Evolutionary conservation across 2,888 invertebrate genomes (phyloP), one percentile per base, ranked within the genome.

Genomic region (Steinernema carpocapsae): DNA sequence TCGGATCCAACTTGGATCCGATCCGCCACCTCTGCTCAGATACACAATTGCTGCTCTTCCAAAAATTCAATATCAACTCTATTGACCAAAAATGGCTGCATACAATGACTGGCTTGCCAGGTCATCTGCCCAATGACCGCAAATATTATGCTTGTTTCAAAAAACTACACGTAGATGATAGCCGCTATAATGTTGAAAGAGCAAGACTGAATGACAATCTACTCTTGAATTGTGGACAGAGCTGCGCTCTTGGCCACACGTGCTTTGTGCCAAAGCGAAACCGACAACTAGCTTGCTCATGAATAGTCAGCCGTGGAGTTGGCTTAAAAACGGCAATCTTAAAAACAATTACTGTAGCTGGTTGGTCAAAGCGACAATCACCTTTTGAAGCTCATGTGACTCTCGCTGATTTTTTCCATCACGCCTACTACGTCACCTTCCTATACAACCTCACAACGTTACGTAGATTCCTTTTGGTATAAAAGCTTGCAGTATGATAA

Each of bases 81-180:
- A 3, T 3, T 4, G 19, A 7, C n/a, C 48, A 48, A n/a, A 48
- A 17, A 19, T 48, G 48, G 14, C 6, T 14, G 14, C 52, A 1
- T 32, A 32, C 64, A 29, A 64, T 64, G 64, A 64, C 64, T 64
- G 1, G 64, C 64, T 64, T 64, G 64, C 64, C 64, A 64, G 26
- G 26, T 64, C 64, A 64, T 64, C 32, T 64, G 64, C 1, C 64
- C 64, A 37, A 64, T 32, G 3, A 64, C 64, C 10, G 32, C 64
- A n/a, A 64, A 64, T 1, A 64, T 32, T 7, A 64, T 26, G 64
- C 64, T 64, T 10, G 32, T 32, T n/a, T 29, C 29, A 29, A 64
- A 64, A 32, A 64, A 64, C 32, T 64, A 32, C 64, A 64, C 64
- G 32, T 64, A 64, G 32, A 64, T 64, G 17, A 64, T 64, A 6